Evolutionary conservation across 2,113 vertebrate genomes (phyloP).

Genomic region (Corapipo altera): DNA sequence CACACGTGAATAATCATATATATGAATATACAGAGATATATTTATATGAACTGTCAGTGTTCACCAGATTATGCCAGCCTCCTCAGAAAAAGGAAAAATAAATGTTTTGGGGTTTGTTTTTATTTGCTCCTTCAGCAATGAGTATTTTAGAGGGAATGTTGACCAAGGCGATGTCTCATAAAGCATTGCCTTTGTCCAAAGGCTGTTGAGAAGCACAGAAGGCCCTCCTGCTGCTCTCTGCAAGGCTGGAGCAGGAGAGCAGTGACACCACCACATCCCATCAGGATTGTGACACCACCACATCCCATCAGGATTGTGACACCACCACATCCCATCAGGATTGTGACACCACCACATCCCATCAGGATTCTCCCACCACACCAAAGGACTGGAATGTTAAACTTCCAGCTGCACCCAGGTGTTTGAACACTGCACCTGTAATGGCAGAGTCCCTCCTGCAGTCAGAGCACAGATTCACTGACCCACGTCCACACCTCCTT

Average conservation of each 20-base stretch:
- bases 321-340: no score
- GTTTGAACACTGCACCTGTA: accelerated
- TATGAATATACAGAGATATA: no score
- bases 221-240: accelerated
- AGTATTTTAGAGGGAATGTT: background rate
- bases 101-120: accelerated
- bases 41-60: no score
- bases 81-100: accelerated
- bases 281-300: no score
- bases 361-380: background rate
- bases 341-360: accelerated
- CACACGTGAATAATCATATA: no score
- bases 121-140: background rate
- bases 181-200: background rate
- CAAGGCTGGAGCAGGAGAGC: background rate
- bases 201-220: background rate
- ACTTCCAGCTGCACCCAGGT: accelerated
- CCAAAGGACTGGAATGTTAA: background rate
- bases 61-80: accelerated
- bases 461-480: accelerated
- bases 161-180: no score
- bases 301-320: no score
- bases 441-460: accelerated
- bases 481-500: background rate
- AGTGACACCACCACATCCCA: accelerated